phyloP scores from a whole-genome alignment of 2,888 invertebrate species.

The Caenorhabditis sulstoni region DNA sequence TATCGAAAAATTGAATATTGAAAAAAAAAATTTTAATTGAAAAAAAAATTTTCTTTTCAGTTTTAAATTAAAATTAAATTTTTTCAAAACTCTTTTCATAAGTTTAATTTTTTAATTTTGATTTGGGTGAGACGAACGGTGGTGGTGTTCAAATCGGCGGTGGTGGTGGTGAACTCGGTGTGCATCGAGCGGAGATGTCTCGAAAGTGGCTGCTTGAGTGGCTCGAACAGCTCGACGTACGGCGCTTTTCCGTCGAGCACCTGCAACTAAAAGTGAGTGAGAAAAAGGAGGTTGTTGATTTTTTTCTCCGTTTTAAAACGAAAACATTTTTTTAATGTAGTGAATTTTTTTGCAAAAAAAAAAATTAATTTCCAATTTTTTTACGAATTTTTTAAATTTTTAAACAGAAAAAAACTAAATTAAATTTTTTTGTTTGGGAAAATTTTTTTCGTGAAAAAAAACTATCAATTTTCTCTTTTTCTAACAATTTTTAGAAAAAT shows the following conservation, averaged over 20 bases:
- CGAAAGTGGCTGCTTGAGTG: conserved; percentile 39
- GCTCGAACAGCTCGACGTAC: conserved; percentile 50
- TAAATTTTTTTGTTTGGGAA: too few relatives aligned
- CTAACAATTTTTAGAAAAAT: neutral
- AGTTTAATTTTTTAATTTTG: neutral
- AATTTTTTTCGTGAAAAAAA: too few relatives aligned
- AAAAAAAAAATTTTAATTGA: too few relatives aligned
- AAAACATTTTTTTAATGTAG: too few relatives aligned
- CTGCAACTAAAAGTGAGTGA: too few relatives aligned
- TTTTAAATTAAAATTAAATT: too few relatives aligned
- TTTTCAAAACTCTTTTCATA: too few relatives aligned
- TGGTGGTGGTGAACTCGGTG: conserved; percentile 44
- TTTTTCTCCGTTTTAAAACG: too few relatives aligned
- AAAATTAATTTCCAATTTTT: neutral
- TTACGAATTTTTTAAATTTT: neutral
- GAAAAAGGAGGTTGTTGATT: too few relatives aligned
- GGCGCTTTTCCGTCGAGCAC: conserved; percentile 56
- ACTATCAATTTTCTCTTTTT: neutral
- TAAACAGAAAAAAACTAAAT: neutral
- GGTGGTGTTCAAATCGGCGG: neutral
- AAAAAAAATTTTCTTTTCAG: too few relatives aligned
- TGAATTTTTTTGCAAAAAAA: neutral
- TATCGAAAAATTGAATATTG: too few relatives aligned
- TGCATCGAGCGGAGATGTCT: conserved; percentile 46
- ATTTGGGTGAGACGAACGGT: too few relatives aligned